These are phyloP conservation scores for Oncorhynchus gorbuscha DNA, from an alignment of 2,113 vertebrate genomes.

Conservation along the genomic window DNA sequence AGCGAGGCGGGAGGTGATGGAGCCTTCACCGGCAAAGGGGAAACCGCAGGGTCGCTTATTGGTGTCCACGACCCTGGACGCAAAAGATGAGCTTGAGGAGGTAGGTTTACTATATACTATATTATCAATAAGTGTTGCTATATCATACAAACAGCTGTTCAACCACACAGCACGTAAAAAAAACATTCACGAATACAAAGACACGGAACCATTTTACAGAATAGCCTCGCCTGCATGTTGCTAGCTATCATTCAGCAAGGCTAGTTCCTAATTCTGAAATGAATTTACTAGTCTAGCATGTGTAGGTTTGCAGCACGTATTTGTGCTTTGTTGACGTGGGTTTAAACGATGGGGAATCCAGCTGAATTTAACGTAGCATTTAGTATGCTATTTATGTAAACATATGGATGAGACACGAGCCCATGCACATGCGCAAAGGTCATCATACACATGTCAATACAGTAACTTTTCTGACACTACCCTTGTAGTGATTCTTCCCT, in stretches of 20 bases:
- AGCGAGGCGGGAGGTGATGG: conserved; percentile 81
- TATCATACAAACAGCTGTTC: too few species aligned
- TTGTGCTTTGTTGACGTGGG: not conserved
- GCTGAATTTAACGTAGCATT: conserved; percentile 52
- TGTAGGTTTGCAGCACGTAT: not conserved
- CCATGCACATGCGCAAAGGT: conserved; percentile 47
- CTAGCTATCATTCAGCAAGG: conserved; percentile 27
- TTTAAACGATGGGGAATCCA: not conserved
- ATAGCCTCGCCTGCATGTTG: conserved; percentile 13
- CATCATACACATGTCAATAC: conserved; percentile 31
- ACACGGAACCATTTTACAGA: conserved; percentile 16
- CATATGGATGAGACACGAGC: conserved; percentile 32
- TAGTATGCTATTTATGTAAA: conserved; percentile 50
- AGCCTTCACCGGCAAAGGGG: conserved; percentile 79
- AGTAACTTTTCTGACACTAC: not conserved
- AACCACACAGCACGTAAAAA: not conserved
- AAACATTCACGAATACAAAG: conserved; percentile 41
- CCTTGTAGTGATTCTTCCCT: not conserved
- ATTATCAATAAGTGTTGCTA: not conserved
- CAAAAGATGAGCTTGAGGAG: conserved; percentile 96
- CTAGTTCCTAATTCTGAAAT: not conserved
- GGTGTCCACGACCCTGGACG: conserved; percentile 87
- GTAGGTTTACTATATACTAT: conserved; percentile 42
- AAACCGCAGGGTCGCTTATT: conserved; percentile 85
- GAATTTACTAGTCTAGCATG: not conserved